Evolutionary conservation across 2,888 invertebrate species (phyloP).

Genomic region (Thysanoteuthis rhombus): DNA sequence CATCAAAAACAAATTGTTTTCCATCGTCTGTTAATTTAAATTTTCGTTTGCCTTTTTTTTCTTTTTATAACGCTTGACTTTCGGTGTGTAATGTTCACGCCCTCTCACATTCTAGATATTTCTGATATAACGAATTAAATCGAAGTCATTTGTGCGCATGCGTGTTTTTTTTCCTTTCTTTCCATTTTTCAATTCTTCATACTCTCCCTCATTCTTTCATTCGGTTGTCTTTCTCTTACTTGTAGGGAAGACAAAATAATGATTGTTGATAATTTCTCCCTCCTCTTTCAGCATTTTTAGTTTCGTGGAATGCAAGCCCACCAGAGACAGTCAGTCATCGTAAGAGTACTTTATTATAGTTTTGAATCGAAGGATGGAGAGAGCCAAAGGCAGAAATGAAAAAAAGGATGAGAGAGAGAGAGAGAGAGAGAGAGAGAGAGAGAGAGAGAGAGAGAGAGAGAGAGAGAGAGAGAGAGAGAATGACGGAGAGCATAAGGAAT

Average conservation of each 20-base stretch:
- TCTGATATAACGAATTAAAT: neutral
- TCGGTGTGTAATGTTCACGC: neutral
- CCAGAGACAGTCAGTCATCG: neutral
- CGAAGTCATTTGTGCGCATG: neutral
- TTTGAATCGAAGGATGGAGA: neutral
- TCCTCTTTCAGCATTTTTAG: neutral
- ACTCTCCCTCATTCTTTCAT: too few relatives aligned
- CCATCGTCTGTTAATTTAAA: neutral
- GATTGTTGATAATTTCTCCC: neutral
- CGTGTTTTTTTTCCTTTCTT: neutral
- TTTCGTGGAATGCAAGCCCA: neutral
- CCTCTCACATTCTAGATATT: neutral
- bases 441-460: neutral
- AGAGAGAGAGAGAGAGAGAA: neutral
- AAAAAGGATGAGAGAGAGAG: too few relatives aligned
- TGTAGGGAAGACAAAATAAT: neutral
- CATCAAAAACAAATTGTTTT: neutral
- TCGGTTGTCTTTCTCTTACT: too few relatives aligned
- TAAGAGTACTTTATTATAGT: neutral
- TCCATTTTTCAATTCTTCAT: neutral
- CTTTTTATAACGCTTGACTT: neutral
- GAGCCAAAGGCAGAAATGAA: too few relatives aligned
- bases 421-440: neutral
- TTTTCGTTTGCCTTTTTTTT: neutral
- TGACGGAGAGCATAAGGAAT: too few relatives aligned